Evolutionary conservation across 2,888 invertebrate genomes (phyloP).

Genomic region (Zhengitettix transpicula): DNA sequence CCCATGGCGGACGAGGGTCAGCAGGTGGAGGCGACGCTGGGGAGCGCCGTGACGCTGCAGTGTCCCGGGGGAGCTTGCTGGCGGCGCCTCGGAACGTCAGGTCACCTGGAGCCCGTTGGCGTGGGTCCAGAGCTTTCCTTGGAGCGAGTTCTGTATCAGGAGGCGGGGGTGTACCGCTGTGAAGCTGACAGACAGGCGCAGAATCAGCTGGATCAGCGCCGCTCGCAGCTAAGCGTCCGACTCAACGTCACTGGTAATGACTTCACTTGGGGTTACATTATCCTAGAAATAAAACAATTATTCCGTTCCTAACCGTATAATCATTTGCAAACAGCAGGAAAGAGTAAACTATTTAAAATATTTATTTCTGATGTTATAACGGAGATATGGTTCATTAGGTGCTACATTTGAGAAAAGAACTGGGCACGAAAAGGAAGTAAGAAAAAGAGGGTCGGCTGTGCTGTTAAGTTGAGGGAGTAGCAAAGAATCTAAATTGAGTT

Average conservation of each 20-base stretch:
- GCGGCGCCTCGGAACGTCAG: slow-evolving; percentile 24
- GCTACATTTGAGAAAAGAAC: too few species aligned
- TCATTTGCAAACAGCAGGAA: too few species aligned
- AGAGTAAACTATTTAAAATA: too few species aligned
- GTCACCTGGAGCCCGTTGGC: slow-evolving; percentile 31
- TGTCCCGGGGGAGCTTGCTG: slow-evolving; percentile 32
- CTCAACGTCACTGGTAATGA: slow-evolving; percentile 27
- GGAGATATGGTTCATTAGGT: too few species aligned
- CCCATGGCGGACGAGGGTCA: slow-evolving; percentile 8
- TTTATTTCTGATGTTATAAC: too few species aligned
- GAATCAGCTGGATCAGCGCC: slow-evolving; percentile 18
- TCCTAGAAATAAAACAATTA: too few species aligned
- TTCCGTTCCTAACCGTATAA: too few species aligned
- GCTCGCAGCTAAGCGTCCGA: slow-evolving; percentile 26
- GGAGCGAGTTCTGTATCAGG: slow-evolving; percentile 56
- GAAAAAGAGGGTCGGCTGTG: too few species aligned
- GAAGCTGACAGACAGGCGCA: slow-evolving; percentile 34
- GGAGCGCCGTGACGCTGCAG: slow-evolving; percentile 66
- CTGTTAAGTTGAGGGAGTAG: too few species aligned
- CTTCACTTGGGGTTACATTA: too few species aligned
- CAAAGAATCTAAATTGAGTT: too few species aligned
- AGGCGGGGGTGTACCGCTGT: slow-evolving; percentile 60
- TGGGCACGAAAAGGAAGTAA: too few species aligned
- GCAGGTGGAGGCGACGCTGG: slow-evolving; percentile 55
- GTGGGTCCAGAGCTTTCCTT: slow-evolving; percentile 42